phyloP scores from a whole-genome alignment of 2,888 invertebrate species.

The Gnatocerus cornutus region DNA sequence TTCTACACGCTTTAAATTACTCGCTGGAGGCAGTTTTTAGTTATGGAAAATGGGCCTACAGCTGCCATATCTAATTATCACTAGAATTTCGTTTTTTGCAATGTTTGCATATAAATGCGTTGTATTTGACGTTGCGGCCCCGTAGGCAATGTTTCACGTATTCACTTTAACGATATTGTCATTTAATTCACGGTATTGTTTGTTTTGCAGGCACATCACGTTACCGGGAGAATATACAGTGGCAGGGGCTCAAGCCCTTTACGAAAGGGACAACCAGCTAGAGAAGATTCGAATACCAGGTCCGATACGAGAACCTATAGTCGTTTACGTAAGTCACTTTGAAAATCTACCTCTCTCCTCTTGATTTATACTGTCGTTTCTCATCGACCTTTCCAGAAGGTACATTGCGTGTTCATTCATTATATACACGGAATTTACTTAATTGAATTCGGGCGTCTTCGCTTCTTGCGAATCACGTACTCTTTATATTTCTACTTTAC shows the following conservation, averaged over 20 bases:
- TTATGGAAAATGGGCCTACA: background rate
- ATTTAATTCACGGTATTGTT: slow-evolving; percentile 36
- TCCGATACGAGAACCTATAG: slow-evolving; percentile 85
- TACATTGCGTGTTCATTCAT: slow-evolving; percentile 51
- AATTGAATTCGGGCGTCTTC: slow-evolving; percentile 51
- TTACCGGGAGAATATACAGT: slow-evolving; percentile 87
- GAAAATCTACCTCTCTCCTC: slow-evolving; percentile 43
- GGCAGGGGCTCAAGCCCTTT: slow-evolving; percentile 85
- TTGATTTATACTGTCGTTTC: slow-evolving; percentile 51
- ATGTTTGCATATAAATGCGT: no score
- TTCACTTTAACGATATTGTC: slow-evolving; percentile 21
- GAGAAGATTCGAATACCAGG: slow-evolving; percentile 88
- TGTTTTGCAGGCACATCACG: slow-evolving; percentile 76
- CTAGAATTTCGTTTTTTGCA: no score
- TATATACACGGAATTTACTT: slow-evolving; percentile 47
- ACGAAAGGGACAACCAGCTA: slow-evolving; percentile 84
- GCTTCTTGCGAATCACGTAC: slow-evolving; percentile 37
- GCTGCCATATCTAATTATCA: no score
- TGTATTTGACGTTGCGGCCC: background rate
- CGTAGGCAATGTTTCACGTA: background rate
- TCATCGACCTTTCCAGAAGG: slow-evolving; percentile 49
- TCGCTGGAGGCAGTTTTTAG: slow-evolving; percentile 7
- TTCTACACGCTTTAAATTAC: slow-evolving; percentile 26
- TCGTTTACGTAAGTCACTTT: slow-evolving; percentile 81
- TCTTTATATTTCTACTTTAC: slow-evolving; percentile 30